Percentiles rank a stretch among this genome's conserved stretches.
Conservation (phyloP, 30 jellyfish, hydroid and myxozoan species). For the Haliclystus octoradiatus region DNA sequence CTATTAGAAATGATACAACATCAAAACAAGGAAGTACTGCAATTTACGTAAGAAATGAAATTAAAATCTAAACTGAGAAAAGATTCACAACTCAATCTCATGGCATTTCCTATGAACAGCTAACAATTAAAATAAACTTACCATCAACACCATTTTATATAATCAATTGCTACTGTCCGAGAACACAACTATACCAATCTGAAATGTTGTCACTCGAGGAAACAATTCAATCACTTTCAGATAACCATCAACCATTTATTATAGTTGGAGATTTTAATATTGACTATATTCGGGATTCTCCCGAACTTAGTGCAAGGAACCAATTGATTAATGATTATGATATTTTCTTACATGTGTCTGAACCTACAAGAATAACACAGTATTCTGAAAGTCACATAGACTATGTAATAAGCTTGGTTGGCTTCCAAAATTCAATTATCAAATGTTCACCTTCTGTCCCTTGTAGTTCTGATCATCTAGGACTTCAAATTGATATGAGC, state of each 20-base stretch:
- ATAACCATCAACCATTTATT: background rate
- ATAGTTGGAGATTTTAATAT: background rate
- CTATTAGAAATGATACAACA: too few species aligned
- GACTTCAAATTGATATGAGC: background rate
- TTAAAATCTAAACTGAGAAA: too few species aligned
- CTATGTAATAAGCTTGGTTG: background rate
- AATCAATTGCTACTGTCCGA: background rate
- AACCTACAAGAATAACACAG: background rate
- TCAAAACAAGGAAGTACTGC: too few species aligned
- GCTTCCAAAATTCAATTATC: background rate
- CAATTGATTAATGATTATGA: background rate
- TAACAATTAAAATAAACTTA: too few species aligned
- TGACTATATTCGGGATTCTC: background rate
- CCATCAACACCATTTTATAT: too few species aligned
- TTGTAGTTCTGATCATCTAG: background rate
- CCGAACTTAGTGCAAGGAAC: background rate
- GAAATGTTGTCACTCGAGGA: background rate
- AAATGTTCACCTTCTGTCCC: background rate
- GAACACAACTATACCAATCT: background rate
- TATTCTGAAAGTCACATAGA: background rate
- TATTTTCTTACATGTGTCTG: background rate
- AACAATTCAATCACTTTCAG: background rate
- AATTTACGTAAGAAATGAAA: too few species aligned
- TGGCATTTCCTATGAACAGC: too few species aligned
- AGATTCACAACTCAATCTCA: too few species aligned